Evolutionary conservation across 2,113 vertebrate species (phyloP), one percentile per base, ranked within the genome.

Genomic region (Bubalus kerabau): DNA sequence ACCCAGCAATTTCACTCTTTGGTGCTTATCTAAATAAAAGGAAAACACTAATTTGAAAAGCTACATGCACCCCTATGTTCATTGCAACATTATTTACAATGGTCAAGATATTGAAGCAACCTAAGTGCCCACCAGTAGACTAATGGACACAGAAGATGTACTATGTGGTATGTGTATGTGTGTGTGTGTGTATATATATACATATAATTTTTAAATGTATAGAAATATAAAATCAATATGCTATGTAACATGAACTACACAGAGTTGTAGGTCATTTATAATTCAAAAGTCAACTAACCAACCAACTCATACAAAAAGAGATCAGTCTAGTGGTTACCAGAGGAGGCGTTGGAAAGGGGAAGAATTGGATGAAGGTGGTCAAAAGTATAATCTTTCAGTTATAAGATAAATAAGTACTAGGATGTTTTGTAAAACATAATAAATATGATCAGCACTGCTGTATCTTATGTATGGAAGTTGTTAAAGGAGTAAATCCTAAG

Each of bases 111-210:
- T 3, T 16, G 76, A 80, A 80, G 46, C 76, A 28, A 48, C 46
- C 46, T 19, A 19, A 48, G 15, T 30, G 26, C 26, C 43, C 2
- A 48, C 26, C 46, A 48, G 15, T 50, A 30, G 76, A 50, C 11
- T 26, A 19, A 80, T 30, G 26, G 76, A 80, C 2, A 80, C 7
- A 80, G 46, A 80, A 80, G 26, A 80, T 48, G 15, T 30, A 48
- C 36, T 74, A 24, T 24, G n/a, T 43, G 21, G 36, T 24, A 13
- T 74, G 2, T 40, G 67, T 74, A 4, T 71, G 57, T 60, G 23
- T 59, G 0, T 59, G 0, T 26, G 5, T 59, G 1, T 26, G 6
- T 52, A 1, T 54, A 56, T 56, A 56, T 13, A 16, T 48, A 30
- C 10, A 10, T 30, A 48, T 48, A 46, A 30, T 17, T 80, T 78